These are phyloP conservation scores for Radopholus similis DNA, from an alignment of 1,140 invertebrate species.

Conservation along the genomic window DNA sequence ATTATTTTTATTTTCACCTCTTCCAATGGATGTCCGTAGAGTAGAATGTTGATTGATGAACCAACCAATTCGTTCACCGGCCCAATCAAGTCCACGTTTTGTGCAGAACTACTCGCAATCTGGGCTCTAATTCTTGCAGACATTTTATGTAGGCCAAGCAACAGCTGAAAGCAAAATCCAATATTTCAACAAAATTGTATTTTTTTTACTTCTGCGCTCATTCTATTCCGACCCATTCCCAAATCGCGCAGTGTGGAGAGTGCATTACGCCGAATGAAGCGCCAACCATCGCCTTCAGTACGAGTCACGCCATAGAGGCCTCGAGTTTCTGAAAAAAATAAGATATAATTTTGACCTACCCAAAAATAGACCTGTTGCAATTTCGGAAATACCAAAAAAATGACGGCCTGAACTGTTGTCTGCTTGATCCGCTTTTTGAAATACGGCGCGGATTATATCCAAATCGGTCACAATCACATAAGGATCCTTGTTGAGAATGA, in stretches of 20 bases:
- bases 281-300: slow-evolving; percentile 6
- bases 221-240: slow-evolving; percentile 9
- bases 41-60: slow-evolving; percentile 7
- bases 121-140: slow-evolving; percentile 8
- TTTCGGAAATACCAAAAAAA: slow-evolving; percentile 8
- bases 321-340: not conserved
- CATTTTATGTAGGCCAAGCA: slow-evolving; percentile 9
- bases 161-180: not conserved
- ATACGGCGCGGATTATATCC: not conserved
- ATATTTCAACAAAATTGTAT: not conserved
- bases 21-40: slow-evolving; percentile 7
- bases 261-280: not conserved
- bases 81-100: not conserved
- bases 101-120: not conserved
- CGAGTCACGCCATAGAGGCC: slow-evolving; percentile 3
- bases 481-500: not conserved
- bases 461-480: slow-evolving; percentile 11
- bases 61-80: slow-evolving; percentile 1
- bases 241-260: not conserved
- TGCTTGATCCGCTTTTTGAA: not conserved
- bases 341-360: not conserved
- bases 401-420: not conserved
- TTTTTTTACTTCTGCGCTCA: slow-evolving; percentile 1
- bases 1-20: slow-evolving; percentile 6
- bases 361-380: not conserved